Evolutionary conservation across 2,888 invertebrate genomes (phyloP), one percentile per base, ranked within the genome.

Genomic region (Mythimna albipuncta): DNA sequence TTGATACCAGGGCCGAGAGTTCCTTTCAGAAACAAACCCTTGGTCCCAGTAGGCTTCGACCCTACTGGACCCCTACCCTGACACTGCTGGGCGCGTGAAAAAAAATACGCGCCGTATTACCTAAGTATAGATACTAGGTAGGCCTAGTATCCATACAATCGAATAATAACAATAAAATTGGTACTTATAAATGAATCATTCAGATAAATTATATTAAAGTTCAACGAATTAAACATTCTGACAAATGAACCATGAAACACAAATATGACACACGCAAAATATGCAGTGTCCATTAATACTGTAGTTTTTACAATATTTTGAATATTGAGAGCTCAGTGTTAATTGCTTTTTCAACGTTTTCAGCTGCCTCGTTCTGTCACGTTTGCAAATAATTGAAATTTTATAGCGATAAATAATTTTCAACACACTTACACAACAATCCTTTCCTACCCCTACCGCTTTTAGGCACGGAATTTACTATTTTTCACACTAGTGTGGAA

Each of bases 281-380:
- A 76, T 54, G 38, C 55, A 62, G 58, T 57, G 11, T 35, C 26
- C 59, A 44, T 47, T 52, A 11, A 55, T 38, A 55, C 21, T 26
- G 26, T 26, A 38, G 52, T 65, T 47, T 19, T 47, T 44, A 11
- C 55, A 55, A 72, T 74, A 54, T 69, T 78, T 57, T 52, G 32
- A 47, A 63, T 55, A 65, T 69, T 19, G n/a, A 26, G 9, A 54
- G 13, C 16, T 26, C 19, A 55, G 6, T 32, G 16, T 32, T 55
- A 38, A 67, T 67, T 57, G 35, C 61, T 61, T 67, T 79, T 78
- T 54, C 38, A 32, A 62, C 16, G 41, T 41, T 65, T 66, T 19
- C n/a, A 64, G 21, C 32, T 26, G 50, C 6, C 7, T 2, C 16
- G 35, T 13, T 41, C 54, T 65, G 55, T 62, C 21, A 54, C 58